Evolutionary conservation across 1,140 invertebrate species (phyloP).

Genomic region (Leptinotarsa texana): DNA sequence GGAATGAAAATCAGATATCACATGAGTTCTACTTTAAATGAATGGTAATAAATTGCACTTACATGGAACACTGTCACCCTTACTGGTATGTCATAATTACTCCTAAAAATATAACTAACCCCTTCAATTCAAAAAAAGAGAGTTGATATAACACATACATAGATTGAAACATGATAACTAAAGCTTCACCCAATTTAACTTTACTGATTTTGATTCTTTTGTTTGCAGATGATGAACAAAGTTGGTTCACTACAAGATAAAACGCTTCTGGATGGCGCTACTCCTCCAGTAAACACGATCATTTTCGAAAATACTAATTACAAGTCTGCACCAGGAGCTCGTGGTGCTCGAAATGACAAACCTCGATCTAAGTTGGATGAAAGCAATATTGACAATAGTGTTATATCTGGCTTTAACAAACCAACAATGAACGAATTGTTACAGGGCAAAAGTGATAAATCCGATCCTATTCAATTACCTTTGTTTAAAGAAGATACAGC

Average conservation of each 20-base stretch:
- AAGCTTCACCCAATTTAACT: neutral
- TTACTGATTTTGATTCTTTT: neutral
- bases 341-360: slow-evolving; percentile 47
- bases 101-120: too few relatives aligned
- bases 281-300: slow-evolving; percentile 82
- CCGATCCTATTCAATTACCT: slow-evolving; percentile 65
- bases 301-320: slow-evolving; percentile 93
- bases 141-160: neutral
- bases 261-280: slow-evolving; percentile 70
- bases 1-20: too few relatives aligned
- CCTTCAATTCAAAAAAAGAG: too few relatives aligned
- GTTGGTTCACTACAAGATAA: slow-evolving; percentile 59
- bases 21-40: too few relatives aligned
- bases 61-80: too few relatives aligned
- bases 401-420: slow-evolving; percentile 62
- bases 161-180: too few relatives aligned
- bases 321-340: slow-evolving; percentile 65
- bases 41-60: too few relatives aligned
- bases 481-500: slow-evolving; percentile 76
- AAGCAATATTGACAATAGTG: slow-evolving; percentile 40
- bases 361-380: slow-evolving; percentile 47
- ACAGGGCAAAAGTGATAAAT: slow-evolving; percentile 49
- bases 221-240: slow-evolving; percentile 41
- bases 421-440: slow-evolving; percentile 62
- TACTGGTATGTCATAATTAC: too few relatives aligned